These are phyloP conservation scores for Champsocephalus esox DNA, from an alignment of 2,797 vertebrate species.

Conservation along the genomic window DNA sequence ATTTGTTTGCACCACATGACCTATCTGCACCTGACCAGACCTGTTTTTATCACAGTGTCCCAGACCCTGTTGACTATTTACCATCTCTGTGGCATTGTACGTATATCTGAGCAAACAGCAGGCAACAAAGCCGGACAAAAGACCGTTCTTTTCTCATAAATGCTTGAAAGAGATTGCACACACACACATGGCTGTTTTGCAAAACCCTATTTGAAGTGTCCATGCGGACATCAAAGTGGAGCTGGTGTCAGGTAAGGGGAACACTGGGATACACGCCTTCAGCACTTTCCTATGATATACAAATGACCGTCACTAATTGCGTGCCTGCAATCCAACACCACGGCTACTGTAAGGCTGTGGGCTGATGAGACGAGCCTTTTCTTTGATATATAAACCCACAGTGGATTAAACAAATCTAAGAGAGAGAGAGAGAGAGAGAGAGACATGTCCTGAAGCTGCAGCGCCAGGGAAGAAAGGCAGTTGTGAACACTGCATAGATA, in stretches of 20 bases:
- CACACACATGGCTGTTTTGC: not conserved
- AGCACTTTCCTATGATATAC: conserved; percentile 47
- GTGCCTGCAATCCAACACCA: conserved; percentile 40
- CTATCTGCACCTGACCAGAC: conserved; percentile 50
- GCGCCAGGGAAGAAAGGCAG: conserved; percentile 7
- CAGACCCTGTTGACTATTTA: conserved; percentile 71
- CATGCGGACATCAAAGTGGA: conserved; percentile 48
- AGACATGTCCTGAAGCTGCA: conserved; percentile 28
- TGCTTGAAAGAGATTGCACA: conserved; percentile 24
- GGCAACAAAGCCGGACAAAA: conserved; percentile 28
- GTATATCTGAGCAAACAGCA: conserved; percentile 18
- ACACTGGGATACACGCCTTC: conserved; percentile 34
- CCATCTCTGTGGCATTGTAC: conserved; percentile 16
- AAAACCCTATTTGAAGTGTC: conserved; percentile 46
- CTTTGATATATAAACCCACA: conserved; percentile 33
- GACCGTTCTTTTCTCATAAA: conserved; percentile 3
- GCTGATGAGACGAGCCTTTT: conserved; percentile 56
- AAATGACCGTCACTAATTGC: conserved; percentile 29
- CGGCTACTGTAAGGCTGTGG: conserved; percentile 11
- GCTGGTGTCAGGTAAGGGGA: conserved; percentile 49
- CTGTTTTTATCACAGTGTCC: conserved; percentile 57
- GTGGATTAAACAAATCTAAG: not conserved
- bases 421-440: conserved; percentile 22
- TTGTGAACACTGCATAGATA: not conserved
- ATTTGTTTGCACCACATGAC: conserved; percentile 61